Conservation (phyloP, 1,140 invertebrate species). For the Aphelenchoides fujianensis region DNA sequence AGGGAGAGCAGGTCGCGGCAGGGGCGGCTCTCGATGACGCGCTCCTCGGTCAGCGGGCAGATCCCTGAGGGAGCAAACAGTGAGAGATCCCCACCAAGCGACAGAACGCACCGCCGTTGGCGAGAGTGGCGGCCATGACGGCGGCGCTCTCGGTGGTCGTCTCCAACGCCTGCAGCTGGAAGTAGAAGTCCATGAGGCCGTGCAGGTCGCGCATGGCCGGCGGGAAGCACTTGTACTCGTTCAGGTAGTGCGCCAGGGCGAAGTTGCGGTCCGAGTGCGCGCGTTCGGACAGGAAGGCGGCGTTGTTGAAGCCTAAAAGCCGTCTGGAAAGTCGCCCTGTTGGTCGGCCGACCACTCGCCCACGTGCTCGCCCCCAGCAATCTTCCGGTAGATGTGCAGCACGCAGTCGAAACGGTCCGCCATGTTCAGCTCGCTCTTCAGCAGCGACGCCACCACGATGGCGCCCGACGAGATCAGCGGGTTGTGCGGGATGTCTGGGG, state of each 20-base stretch:
- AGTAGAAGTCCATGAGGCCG: constrained; percentile 89
- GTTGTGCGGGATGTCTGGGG: constrained; percentile 89
- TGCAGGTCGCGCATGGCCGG: constrained; percentile 42
- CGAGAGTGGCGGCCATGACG: constrained; percentile 88
- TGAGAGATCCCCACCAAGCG: neutral
- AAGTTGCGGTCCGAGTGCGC: constrained; percentile 65
- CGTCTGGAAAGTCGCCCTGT: too few species aligned
- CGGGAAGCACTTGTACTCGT: constrained; percentile 56
- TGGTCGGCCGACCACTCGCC: too few species aligned
- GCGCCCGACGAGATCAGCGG: constrained; percentile 97
- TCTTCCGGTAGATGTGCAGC: constrained; percentile 66
- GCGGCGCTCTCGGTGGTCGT: constrained; percentile 80
- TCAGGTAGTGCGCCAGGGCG: constrained; percentile 65
- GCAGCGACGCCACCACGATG: constrained; percentile 71
- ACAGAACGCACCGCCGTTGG: constrained; percentile 76
- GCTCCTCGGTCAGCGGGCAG: constrained; percentile 90
- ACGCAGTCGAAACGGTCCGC: constrained; percentile 66
- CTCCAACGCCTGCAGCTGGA: constrained; percentile 81
- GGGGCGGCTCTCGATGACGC: constrained; percentile 68
- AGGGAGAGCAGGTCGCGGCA: too few species aligned
- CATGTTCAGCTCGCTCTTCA: constrained; percentile 43
- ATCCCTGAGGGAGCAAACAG: constrained; percentile 68
- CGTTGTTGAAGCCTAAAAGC: constrained; percentile 99
- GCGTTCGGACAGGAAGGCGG: constrained; percentile 68
- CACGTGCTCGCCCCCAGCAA: constrained; percentile 83